Base-by-base conservation (phyloP, 2,888 invertebrate species). In the Troides oblongomaculatus region DNA sequence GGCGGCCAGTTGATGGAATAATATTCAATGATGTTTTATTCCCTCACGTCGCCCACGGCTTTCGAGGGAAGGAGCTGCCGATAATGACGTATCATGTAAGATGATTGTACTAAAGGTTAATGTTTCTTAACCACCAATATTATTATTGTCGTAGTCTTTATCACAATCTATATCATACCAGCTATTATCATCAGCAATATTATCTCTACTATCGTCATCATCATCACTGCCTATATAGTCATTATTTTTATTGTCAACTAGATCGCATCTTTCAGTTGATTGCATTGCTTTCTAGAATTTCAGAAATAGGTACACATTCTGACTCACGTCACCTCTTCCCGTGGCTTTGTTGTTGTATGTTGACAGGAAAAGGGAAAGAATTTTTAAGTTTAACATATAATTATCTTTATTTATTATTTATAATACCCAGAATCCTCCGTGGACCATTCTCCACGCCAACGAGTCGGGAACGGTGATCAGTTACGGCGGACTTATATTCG, bases 51-150 rank as follows among this genome's bases (percentile, higher is more conserved):
- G 93, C 93, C 1, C 95, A 97, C 72, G 96, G 97, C 14, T 97
- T 97, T 78, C 93, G 97, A 62, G 95, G 96, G 43, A 95, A 95
- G 75, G 93, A 89, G 23, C 84, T 98, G 73, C 95, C 96, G 0
- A 92, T 97, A 46, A 93, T 96, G 1, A 95, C 97, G 0, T 95
- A 95, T 81, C 96, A 97, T 85, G 97, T 97, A 88, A 93, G 94
- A 77, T 6, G 7, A 53, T 18, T 53, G 53, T n/a, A n/a, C n/a
- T 53, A 8, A 4, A 53, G 3, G 3, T n/a, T 59, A 43, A n/a
- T n/a, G 3, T 64, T 25, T 23, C 14, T 60, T 46, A 57, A 61
- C 0, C 25, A 25, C 25, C n/a, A 23, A 43, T 17, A 12, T 46
- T 46, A 46, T 46, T 46, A 46, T 46, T 46, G 14, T 46, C 39